phyloP scores from a whole-genome alignment of 2,113 vertebrate genomes.

The Oryzias curvinotus region DNA sequence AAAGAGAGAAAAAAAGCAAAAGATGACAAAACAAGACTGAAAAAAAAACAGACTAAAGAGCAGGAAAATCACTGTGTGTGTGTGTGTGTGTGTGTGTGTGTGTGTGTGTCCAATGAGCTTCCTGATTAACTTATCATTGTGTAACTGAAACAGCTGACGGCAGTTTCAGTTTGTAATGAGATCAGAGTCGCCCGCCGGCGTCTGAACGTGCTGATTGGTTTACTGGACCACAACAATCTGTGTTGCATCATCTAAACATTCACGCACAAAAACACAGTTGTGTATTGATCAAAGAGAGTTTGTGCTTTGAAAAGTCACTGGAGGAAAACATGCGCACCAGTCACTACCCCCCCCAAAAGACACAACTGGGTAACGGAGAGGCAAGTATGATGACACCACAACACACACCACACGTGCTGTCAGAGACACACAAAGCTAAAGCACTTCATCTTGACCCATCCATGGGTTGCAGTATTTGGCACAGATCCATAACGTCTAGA shows the following conservation, averaged over 20 bases:
- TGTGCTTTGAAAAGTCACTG: conserved; percentile 25
- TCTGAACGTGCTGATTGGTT: conserved; percentile 46
- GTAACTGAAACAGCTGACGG: conserved; percentile 61
- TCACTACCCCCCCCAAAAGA: conserved; percentile 25
- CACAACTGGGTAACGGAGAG: conserved; percentile 19
- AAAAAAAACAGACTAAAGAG: conserved; percentile 38
- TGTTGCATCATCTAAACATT: conserved; percentile 58
- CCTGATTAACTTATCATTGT: conserved; percentile 61
- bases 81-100: no score
- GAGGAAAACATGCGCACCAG: conserved; percentile 21
- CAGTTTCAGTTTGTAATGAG: conserved; percentile 67
- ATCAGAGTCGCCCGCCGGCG: conserved; percentile 58
- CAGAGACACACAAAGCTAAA: conserved; percentile 15
- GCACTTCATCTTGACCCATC: no score
- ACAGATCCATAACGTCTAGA: no score
- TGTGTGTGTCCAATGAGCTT: conserved; percentile 38
- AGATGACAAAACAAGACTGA: conserved; percentile 1
- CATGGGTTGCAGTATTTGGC: no score
- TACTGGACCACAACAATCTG: conserved; percentile 58
- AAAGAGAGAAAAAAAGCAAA: neutral
- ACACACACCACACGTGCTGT: conserved; percentile 6
- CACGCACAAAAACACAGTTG: conserved; percentile 19
- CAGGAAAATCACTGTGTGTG: conserved; percentile 8
- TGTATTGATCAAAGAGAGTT: conserved; percentile 29
- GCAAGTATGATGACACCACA: conserved; percentile 41